These are phyloP conservation scores for Podargus strigoides DNA, from an alignment of 2,797 vertebrate species.

Conservation along the genomic window DNA sequence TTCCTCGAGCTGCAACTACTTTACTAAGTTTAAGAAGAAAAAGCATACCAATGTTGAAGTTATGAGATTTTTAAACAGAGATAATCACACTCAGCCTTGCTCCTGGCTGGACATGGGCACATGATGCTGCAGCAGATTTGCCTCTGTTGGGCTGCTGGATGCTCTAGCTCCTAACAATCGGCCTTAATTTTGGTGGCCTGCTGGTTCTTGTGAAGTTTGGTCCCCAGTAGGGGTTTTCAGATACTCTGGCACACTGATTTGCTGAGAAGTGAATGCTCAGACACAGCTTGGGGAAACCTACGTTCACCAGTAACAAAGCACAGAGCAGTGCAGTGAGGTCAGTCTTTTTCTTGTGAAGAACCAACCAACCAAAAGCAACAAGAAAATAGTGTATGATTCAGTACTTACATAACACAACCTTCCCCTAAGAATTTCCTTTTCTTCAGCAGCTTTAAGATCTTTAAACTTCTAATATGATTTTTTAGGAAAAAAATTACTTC, in stretches of 20 bases:
- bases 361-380: neutral
- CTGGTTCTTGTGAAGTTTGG: neutral
- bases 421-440: neutral
- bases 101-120: neutral
- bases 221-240: neutral
- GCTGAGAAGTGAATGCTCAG: neutral
- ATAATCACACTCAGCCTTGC: neutral
- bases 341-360: neutral
- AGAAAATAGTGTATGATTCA: neutral
- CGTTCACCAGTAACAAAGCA: neutral
- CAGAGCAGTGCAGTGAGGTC: neutral
- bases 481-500: neutral
- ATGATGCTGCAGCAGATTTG: rapidly evolving
- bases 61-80: neutral
- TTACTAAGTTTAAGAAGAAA: neutral
- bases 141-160: neutral
- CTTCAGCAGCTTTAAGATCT: neutral
- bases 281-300: neutral
- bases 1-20: neutral
- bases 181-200: neutral
- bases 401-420: neutral
- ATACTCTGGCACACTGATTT: neutral
- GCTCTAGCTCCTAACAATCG: neutral
- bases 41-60: rapidly evolving
- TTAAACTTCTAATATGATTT: neutral